A percentile compares a stretch with the other conserved stretches of the same genome.
phyloP scores from a whole-genome alignment of 37 sponge, comb jelly and placozoan genomes.

The Agelas oroides region DNA sequence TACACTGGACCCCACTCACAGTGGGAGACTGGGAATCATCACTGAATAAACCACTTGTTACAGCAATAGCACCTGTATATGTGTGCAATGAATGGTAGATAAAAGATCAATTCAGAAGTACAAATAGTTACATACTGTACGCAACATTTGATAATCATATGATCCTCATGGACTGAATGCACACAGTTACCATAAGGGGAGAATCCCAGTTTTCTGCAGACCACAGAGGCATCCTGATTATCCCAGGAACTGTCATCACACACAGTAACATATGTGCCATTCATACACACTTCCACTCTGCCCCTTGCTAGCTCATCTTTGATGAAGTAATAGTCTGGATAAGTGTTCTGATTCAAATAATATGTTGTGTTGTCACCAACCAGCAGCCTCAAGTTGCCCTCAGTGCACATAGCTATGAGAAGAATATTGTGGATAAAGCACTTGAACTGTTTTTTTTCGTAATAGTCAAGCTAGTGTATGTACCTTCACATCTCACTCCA shows the following conservation, averaged over 20 bases:
- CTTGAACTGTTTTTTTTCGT: too few species aligned
- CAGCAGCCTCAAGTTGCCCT: neutral
- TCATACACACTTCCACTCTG: slow-evolving; percentile 45
- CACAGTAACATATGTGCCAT: slow-evolving; percentile 31
- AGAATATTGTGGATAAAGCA: too few species aligned
- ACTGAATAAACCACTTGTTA: slow-evolving; percentile 2
- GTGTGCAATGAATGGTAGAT: too few species aligned
- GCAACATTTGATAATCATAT: too few species aligned
- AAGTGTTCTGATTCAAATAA: neutral
- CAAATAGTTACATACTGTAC: too few species aligned
- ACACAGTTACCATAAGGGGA: slow-evolving; percentile 27
- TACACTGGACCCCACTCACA: neutral
- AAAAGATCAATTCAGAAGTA: too few species aligned
- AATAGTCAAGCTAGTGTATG: too few species aligned
- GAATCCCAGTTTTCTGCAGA: slow-evolving; percentile 42
- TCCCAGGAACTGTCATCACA: slow-evolving; percentile 43
- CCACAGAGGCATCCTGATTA: slow-evolving; percentile 40
- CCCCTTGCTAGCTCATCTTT: neutral
- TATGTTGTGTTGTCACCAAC: neutral
- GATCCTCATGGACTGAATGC: too few species aligned
- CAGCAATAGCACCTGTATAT: slow-evolving; percentile 19
- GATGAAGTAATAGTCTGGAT: neutral
- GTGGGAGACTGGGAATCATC: neutral
- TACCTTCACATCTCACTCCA: slow-evolving; percentile 24
- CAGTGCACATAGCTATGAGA: slow-evolving; percentile 1